phyloP scores from a whole-genome alignment of 2,888 invertebrate genomes.

The Tinea pellionella region DNA sequence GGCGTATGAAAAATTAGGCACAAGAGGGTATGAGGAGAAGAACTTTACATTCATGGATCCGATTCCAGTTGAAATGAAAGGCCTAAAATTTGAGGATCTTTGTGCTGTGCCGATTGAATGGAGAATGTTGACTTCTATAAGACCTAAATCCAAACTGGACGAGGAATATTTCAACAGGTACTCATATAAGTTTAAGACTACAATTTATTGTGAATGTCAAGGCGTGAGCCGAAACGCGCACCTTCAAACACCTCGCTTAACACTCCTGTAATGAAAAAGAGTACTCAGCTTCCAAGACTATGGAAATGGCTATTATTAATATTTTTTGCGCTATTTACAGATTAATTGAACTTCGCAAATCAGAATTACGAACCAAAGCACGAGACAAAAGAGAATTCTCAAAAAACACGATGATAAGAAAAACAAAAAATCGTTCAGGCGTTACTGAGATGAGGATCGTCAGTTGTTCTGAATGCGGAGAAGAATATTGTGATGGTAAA shows the following conservation, averaged over 20 bases:
- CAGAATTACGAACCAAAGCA: conserved; percentile 77
- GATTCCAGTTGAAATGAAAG: conserved; percentile 84
- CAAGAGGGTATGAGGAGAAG: conserved; percentile 70
- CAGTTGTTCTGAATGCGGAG: conserved; percentile 83
- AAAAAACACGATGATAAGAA: conserved; percentile 75
- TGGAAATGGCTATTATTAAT: no score
- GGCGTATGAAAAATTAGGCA: conserved; percentile 72
- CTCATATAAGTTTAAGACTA: no score
- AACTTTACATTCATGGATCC: conserved; percentile 76
- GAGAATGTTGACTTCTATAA: conserved; percentile 90
- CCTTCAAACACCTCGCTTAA: no score
- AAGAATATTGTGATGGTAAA: conserved; percentile 85
- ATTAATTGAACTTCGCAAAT: conserved; percentile 83
- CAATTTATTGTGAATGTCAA: background rate
- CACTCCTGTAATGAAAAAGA: no score
- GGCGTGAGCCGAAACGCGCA: no score
- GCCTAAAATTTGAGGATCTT: conserved; percentile 79
- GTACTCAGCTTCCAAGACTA: no score
- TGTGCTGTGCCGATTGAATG: conserved; percentile 90
- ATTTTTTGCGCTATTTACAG: conserved; percentile 54
- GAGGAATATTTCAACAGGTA: conserved; percentile 88
- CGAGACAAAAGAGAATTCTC: conserved; percentile 76
- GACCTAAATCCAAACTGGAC: conserved; percentile 85
- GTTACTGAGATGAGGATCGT: conserved; percentile 81
- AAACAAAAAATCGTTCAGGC: conserved; percentile 85